phyloP scores from a whole-genome alignment of 2,797 vertebrate species.

The Antennarius maculatus region DNA sequence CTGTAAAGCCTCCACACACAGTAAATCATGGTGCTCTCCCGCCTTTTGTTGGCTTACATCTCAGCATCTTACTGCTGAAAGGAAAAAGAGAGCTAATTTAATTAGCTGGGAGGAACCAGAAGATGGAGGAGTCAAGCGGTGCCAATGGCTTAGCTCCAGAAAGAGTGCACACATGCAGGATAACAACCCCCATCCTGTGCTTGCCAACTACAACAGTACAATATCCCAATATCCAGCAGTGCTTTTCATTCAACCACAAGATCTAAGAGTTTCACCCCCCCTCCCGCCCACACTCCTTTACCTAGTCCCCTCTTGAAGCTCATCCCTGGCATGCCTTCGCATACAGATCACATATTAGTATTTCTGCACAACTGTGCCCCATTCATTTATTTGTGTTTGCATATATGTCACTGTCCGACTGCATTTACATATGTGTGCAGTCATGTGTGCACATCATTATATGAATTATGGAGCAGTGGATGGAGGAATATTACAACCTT shows the following conservation, averaged over 20 bases:
- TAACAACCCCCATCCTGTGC: constrained; percentile 56
- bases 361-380: constrained; percentile 52
- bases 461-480: constrained; percentile 61
- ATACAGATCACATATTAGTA: constrained; percentile 75
- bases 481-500: constrained; percentile 32
- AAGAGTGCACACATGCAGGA: constrained; percentile 36
- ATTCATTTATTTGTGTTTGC: constrained; percentile 46
- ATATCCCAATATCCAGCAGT: constrained; percentile 72
- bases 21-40: constrained; percentile 52
- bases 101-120: constrained; percentile 75
- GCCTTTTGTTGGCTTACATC: constrained; percentile 67
- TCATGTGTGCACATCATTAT: constrained; percentile 45
- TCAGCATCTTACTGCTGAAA: constrained; percentile 63
- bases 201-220: constrained; percentile 69
- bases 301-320: constrained; percentile 49
- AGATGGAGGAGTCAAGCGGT: constrained; percentile 62
- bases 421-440: constrained; percentile 43
- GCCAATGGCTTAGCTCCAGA: constrained; percentile 69
- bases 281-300: constrained; percentile 43
- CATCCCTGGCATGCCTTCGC: constrained; percentile 58
- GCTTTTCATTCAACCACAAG: constrained; percentile 59
- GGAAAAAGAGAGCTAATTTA: constrained; percentile 71
- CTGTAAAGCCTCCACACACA: constrained; percentile 58
- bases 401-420: constrained; percentile 12
- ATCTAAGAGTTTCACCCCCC: constrained; percentile 67